phyloP scores from a whole-genome alignment of 2,888 invertebrate genomes.

The Slavum lentiscoides region DNA sequence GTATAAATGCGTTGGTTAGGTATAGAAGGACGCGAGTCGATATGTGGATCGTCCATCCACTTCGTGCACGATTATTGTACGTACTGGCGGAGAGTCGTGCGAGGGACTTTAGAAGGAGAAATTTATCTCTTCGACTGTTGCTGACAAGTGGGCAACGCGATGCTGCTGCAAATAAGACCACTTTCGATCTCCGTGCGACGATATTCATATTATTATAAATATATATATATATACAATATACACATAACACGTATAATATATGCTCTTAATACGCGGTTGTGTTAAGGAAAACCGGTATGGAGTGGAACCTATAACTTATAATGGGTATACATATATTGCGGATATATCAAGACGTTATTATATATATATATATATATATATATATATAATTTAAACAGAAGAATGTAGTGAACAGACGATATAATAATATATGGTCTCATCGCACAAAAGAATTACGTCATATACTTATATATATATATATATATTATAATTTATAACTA shows the following conservation, averaged over 20 bases:
- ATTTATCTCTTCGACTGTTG: conserved; percentile 26
- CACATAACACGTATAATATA: too few relatives aligned
- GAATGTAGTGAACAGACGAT: neutral
- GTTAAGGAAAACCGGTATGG: neutral
- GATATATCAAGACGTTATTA: neutral
- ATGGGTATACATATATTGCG: neutral
- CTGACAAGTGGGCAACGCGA: conserved; percentile 42
- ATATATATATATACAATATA: too few relatives aligned
- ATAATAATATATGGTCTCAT: neutral
- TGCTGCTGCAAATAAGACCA: conserved; percentile 47
- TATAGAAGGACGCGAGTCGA: neutral
- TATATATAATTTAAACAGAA: neutral
- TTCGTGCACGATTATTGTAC: conserved; percentile 44
- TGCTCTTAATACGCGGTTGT: neutral
- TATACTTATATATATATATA: too few relatives aligned
- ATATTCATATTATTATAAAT: neutral
- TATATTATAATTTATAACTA: too few relatives aligned
- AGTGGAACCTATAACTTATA: neutral
- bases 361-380: too few relatives aligned
- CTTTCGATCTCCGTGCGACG: conserved; percentile 35
- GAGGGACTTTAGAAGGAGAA: conserved; percentile 46
- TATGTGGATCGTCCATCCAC: conserved; percentile 23
- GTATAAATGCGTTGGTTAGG: neutral
- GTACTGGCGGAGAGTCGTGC: conserved; percentile 13
- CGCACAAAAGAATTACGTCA: too few relatives aligned